These are phyloP conservation scores for Oscheius myriophilus DNA, from an alignment of 2,888 invertebrate genomes.

Conservation along the genomic window DNA sequence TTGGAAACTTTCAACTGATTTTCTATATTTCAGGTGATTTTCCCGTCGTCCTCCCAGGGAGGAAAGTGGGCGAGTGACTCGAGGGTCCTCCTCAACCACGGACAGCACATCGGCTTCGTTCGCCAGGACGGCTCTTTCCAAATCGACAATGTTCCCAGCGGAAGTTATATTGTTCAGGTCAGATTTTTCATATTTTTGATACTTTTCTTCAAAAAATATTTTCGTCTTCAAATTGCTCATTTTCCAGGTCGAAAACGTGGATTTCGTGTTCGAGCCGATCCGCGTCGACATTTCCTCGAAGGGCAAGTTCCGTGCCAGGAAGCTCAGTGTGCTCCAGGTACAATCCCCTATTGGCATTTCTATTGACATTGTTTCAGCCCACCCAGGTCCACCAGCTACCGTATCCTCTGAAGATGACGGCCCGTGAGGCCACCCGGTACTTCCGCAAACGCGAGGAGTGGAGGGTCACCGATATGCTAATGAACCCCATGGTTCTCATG, in stretches of 20 bases:
- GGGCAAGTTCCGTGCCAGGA: slow-evolving; percentile 93
- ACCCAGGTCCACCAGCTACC: slow-evolving; percentile 78
- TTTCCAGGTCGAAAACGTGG: slow-evolving; percentile 79
- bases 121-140: slow-evolving; percentile 90
- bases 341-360: not conserved
- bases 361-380: slow-evolving; percentile 51
- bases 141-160: slow-evolving; percentile 84
- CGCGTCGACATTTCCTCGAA: slow-evolving; percentile 96
- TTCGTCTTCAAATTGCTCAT: not conserved
- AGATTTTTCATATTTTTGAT: not conserved
- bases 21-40: slow-evolving; percentile 43
- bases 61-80: slow-evolving; percentile 59
- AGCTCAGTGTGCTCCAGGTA: slow-evolving; percentile 90
- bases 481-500: slow-evolving; percentile 86
- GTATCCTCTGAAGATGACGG: slow-evolving; percentile 90
- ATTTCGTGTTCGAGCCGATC: slow-evolving; percentile 90
- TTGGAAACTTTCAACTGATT: too few relatives aligned
- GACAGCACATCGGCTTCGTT: slow-evolving; percentile 60
- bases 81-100: slow-evolving; percentile 66
- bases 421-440: slow-evolving; percentile 77
- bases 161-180: slow-evolving; percentile 92
- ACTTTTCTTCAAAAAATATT: not conserved
- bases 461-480: slow-evolving; percentile 93
- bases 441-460: slow-evolving; percentile 79
- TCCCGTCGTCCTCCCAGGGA: slow-evolving; percentile 41